Evolutionary conservation across 2,888 invertebrate species (phyloP), one percentile per base, ranked within the genome.

Genomic region (Phengaris alcon): DNA sequence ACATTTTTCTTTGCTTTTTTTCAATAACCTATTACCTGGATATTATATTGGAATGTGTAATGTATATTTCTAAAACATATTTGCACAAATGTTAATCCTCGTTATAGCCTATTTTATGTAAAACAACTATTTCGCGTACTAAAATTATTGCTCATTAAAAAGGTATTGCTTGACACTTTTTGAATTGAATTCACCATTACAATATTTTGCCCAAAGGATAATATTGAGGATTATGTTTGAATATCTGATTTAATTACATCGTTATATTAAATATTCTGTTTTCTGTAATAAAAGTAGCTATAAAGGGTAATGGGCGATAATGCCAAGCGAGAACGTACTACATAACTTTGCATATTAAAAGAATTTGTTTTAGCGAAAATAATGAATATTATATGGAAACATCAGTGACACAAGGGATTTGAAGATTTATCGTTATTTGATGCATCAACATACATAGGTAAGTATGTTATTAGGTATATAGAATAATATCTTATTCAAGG

Each of bases 241-340:
- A 48, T 48, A 69, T 69, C 69, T 69, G 46, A 48, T 69, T 69
- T 9, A n/a, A 46, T 68, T 15, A 48, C 15, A 48, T 68, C 48
- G 68, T 68, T 46, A 68, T 68, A 68, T 69, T 69, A 69, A 69
- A 69, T 48, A 69, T 69, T 69, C 69, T 69, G 69, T 69, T 48
- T 69, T 48, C 46, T 69, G 69, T 69, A 69, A 69, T 69, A 69
- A 69, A 69, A 69, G 69, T 13, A 69, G 69, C 69, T 48, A 69
- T 69, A 69, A 69, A 69, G 69, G 69, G 69, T 69, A 69, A 59
- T 59, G 59, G 59, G 59, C 22, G 59, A 59, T 59, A 59, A 59
- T 59, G 59, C 59, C 9, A 59, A 59, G 59, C 35, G 13, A 13
- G 64, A 64, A 64, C 12, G 64, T 35, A 68, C 69, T 69, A 69